phyloP scores from a whole-genome alignment of 2,113 vertebrate genomes.

The Gymnogyps californianus region DNA sequence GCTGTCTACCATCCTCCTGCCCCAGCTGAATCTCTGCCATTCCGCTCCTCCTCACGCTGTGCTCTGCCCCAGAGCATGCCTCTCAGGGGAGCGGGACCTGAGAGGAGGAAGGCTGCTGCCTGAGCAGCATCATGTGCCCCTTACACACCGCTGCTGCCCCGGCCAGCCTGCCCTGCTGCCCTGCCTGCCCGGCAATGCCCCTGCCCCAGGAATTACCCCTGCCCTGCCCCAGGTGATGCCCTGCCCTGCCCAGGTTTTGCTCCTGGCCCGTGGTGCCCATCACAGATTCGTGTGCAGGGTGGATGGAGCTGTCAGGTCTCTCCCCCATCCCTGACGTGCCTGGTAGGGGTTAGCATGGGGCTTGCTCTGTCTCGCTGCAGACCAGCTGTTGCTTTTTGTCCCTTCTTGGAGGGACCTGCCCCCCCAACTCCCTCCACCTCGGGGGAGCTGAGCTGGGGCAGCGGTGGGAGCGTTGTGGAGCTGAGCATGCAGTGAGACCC shows the following conservation, averaged over 20 bases:
- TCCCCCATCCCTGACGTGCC: too few relatives aligned
- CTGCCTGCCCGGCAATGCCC: background rate
- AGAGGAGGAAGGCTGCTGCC: too few relatives aligned
- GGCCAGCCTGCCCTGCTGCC: background rate
- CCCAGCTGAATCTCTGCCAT: fast-evolving
- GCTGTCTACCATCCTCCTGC: background rate
- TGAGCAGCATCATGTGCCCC: fast-evolving
- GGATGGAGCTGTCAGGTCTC: background rate
- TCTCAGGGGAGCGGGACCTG: fast-evolving
- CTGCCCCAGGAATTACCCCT: background rate
- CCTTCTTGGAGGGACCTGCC: too few relatives aligned
- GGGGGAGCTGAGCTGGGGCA: background rate
- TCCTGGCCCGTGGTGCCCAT: background rate
- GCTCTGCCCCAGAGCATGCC: background rate
- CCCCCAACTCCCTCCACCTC: fast-evolving
- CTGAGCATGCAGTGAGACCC: background rate
- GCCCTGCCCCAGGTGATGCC: background rate
- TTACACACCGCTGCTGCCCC: background rate
- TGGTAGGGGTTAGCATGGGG: background rate
- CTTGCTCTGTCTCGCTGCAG: background rate
- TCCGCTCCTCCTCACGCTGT: background rate
- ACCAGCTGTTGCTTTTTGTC: background rate
- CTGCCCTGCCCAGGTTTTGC: background rate
- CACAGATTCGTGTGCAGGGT: fast-evolving
- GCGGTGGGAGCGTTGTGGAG: background rate